A percentile compares a stretch with the other conserved stretches of the same genome.
Evolutionary conservation across 1,140 invertebrate species (phyloP).

Genomic region (Araneus ventricosus): DNA sequence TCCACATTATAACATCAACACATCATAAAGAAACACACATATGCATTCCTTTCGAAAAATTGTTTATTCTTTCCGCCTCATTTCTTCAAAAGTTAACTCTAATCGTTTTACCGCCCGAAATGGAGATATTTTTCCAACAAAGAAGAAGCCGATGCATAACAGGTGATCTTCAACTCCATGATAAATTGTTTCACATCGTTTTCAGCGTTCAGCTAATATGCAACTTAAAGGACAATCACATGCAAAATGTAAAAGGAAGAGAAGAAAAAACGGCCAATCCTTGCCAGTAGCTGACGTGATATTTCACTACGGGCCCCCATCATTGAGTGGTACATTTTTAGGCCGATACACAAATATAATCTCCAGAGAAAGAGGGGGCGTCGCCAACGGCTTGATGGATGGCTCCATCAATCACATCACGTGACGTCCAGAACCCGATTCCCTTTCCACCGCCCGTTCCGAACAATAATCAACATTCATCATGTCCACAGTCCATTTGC

Average conservation of each 20-base stretch:
- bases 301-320: not conserved
- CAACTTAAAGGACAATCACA: not conserved
- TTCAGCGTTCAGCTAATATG: not conserved
- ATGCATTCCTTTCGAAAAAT: no score
- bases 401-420: conserved; percentile 69
- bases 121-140: not conserved
- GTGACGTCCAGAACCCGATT: conserved; percentile 39
- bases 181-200: not conserved
- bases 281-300: not conserved
- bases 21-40: no score
- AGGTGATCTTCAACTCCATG: not conserved
- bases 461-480: conserved; percentile 74
- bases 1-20: no score
- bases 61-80: no score
- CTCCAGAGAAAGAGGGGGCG: conserved; percentile 1
- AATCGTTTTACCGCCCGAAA: not conserved
- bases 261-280: not conserved
- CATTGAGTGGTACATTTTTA: conserved; percentile 26
- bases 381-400: conserved; percentile 29
- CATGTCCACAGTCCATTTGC: conserved; percentile 66
- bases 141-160: not conserved
- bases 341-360: conserved; percentile 20
- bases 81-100: no score
- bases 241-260: not conserved
- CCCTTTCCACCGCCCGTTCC: conserved; percentile 41